phyloP scores from a whole-genome alignment of 1,140 invertebrate species.

The Conus betulinus region DNA sequence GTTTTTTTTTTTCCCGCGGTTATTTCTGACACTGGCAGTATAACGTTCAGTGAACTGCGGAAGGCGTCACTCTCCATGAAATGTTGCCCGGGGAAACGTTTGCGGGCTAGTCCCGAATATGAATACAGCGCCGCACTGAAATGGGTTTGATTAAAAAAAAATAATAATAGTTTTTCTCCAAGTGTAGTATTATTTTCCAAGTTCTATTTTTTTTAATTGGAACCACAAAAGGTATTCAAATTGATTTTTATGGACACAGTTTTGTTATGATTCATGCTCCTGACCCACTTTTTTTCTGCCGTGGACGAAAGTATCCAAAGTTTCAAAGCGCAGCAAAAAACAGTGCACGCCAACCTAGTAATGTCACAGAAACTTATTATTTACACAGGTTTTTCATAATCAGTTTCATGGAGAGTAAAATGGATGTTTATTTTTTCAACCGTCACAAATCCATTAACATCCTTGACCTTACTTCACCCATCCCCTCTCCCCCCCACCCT shows the following conservation, averaged over 20 bases:
- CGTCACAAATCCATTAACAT: not conserved
- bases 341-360: too few relatives aligned
- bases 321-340: too few relatives aligned
- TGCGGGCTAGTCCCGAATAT: conserved; percentile 41
- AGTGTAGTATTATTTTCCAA: not conserved
- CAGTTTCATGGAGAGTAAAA: too few relatives aligned
- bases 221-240: too few relatives aligned
- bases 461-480: conserved; percentile 29
- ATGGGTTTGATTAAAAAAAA: not conserved
- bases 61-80: conserved; percentile 53
- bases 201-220: not conserved
- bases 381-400: too few relatives aligned
- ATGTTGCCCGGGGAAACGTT: conserved; percentile 60
- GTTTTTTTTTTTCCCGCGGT: conserved; percentile 28
- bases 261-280: not conserved
- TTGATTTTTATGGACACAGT: not conserved
- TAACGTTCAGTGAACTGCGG: conserved; percentile 20
- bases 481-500: conserved; percentile 2
- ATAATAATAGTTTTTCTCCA: not conserved
- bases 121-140: conserved; percentile 44
- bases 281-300: not conserved
- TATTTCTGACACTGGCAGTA: conserved; percentile 16
- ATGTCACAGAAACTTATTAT: not conserved
- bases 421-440: too few relatives aligned
- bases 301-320: too few relatives aligned